phyloP scores from a whole-genome alignment of 2,113 vertebrate species.

The Eubucco bourcierii region DNA sequence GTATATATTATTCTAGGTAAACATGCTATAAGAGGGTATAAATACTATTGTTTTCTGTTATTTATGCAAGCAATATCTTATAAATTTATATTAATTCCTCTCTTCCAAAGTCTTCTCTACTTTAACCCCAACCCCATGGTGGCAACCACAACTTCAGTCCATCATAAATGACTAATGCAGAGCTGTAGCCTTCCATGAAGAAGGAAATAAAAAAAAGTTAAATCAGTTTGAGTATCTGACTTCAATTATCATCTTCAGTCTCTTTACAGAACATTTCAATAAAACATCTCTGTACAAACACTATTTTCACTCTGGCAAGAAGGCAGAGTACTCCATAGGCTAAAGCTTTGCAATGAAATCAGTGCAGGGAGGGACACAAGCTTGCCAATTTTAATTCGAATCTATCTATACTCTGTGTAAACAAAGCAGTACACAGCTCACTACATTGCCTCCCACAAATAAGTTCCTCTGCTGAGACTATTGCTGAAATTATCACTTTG shows the following conservation, averaged over 20 bases:
- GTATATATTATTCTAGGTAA: background rate
- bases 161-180: constrained; percentile 12
- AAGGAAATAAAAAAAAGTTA: constrained; percentile 48
- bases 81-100: constrained; percentile 34
- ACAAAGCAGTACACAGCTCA: background rate
- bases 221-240: background rate
- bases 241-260: background rate
- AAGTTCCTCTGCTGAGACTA: background rate
- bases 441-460: background rate
- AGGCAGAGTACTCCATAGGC: background rate
- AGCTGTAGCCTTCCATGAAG: constrained; percentile 32
- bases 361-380: background rate
- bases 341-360: background rate
- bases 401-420: background rate
- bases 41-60: constrained; percentile 54
- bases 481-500: background rate
- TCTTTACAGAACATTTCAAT: background rate
- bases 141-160: constrained; percentile 27
- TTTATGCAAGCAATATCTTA: constrained; percentile 59
- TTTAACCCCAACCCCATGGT: background rate
- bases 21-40: background rate
- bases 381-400: background rate
- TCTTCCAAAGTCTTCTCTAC: constrained; percentile 11
- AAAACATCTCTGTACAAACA: background rate
- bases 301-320: background rate